Percentiles rank a stretch among this genome's conserved stretches.
Evolutionary conservation across 2,113 vertebrate species (phyloP).

Genomic region (Muntiacus reevesi): DNA sequence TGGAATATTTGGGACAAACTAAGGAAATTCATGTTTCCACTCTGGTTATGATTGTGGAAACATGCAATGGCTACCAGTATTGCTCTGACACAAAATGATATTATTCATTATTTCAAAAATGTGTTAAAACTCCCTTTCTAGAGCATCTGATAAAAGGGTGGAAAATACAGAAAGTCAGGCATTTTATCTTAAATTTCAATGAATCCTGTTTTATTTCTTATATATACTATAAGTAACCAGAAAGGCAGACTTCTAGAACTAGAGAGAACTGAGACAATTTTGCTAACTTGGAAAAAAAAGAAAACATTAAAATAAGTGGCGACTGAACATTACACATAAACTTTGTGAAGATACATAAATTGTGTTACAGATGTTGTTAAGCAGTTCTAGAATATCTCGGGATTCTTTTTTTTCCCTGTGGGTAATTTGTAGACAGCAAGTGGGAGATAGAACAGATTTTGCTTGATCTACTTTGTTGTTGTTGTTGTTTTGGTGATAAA

Average conservation of each 20-base stretch:
- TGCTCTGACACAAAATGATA: not conserved
- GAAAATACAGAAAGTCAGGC: not conserved
- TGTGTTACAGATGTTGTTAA: not conserved
- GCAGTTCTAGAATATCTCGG: not conserved
- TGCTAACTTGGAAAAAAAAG: not conserved
- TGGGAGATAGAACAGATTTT: not conserved
- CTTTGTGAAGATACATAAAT: not conserved
- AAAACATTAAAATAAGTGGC: not conserved
- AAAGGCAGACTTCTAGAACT: not conserved
- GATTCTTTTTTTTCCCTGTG: not conserved
- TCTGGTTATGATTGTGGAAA: not conserved
- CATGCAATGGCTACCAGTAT: not conserved
- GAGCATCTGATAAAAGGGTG: not conserved
- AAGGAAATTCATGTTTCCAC: not conserved
- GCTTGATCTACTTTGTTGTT: not conserved
- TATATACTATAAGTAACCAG: not conserved
- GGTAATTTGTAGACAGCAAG: not conserved
- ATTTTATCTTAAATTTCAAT: not conserved
- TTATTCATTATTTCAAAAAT: not conserved
- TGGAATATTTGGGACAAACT: conserved; percentile 10
- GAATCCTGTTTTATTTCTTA: not conserved
- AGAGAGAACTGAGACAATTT: not conserved
- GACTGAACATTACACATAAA: not conserved
- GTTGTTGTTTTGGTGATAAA: not conserved
- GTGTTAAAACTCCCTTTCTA: accelerated